These are phyloP conservation scores for Eueremaeus valkanovi DNA, from an alignment of 2,888 invertebrate species.

Conservation along the genomic window DNA sequence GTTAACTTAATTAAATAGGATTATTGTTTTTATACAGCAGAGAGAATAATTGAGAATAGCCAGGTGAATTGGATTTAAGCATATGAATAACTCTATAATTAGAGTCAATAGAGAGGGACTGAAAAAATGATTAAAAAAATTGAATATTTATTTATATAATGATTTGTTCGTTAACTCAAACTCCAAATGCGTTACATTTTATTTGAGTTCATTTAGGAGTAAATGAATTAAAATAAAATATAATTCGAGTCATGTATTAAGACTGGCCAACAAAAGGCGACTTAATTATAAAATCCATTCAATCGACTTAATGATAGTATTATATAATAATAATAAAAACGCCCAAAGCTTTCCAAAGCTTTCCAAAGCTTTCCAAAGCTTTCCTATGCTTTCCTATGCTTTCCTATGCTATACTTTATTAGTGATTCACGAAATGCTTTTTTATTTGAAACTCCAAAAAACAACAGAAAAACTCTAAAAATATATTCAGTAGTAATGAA, in stretches of 20 bases:
- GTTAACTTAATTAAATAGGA: too few species aligned
- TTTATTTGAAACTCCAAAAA: slow-evolving; percentile 1
- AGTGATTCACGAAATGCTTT: slow-evolving; percentile 8
- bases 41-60: too few species aligned
- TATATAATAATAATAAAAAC: not conserved
- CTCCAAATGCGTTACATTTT: not conserved
- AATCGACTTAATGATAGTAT: slow-evolving; percentile 15
- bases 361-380: too few species aligned
- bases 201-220: not conserved
- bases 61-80: too few species aligned
- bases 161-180: slow-evolving; percentile 23
- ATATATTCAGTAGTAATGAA: too few species aligned
- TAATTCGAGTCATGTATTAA: slow-evolving; percentile 13
- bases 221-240: slow-evolving; percentile 27
- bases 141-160: slow-evolving; percentile 20
- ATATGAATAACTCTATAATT: not conserved
- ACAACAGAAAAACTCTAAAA: too few species aligned
- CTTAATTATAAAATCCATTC: slow-evolving; percentile 24
- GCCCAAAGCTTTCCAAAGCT: not conserved
- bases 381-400: too few species aligned
- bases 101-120: not conserved
- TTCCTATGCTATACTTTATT: slow-evolving; percentile 19
- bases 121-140: not conserved
- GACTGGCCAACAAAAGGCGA: not conserved
- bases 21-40: too few species aligned